A percentile compares a stretch with the other conserved stretches of the same genome.
Evolutionary conservation across 2,888 invertebrate species (phyloP).

Genomic region (Parthenolecanium corni): DNA sequence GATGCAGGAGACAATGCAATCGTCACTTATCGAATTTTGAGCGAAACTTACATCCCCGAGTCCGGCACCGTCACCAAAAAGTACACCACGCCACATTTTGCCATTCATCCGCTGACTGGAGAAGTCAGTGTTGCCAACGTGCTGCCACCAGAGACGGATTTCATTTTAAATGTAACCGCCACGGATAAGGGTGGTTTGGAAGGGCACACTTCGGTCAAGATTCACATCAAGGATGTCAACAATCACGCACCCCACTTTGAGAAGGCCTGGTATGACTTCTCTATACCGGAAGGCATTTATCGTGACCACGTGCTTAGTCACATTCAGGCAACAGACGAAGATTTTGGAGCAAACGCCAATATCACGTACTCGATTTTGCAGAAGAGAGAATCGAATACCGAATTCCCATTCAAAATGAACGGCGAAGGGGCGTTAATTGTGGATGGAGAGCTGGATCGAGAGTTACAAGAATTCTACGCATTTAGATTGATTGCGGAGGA

Average conservation of each 20-base stretch:
- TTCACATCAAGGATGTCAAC: slow-evolving; percentile 68
- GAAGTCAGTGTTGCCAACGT: slow-evolving; percentile 59
- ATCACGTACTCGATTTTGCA: slow-evolving; percentile 52
- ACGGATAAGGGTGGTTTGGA: slow-evolving; percentile 60
- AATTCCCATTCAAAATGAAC: slow-evolving; percentile 59
- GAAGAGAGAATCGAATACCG: slow-evolving; percentile 36
- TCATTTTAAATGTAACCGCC: slow-evolving; percentile 62
- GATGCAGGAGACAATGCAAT: slow-evolving; percentile 59
- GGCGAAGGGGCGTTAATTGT: slow-evolving; percentile 58
- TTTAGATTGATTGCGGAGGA: slow-evolving; percentile 64
- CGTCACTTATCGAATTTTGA: slow-evolving; percentile 56
- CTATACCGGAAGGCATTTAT: slow-evolving; percentile 67
- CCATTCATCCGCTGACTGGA: slow-evolving; percentile 62
- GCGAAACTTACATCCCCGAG: slow-evolving; percentile 54
- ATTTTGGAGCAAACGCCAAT: slow-evolving; percentile 68
- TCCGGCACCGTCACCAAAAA: slow-evolving; percentile 31
- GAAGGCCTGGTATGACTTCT: slow-evolving; percentile 71
- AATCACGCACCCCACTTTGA: slow-evolving; percentile 73
- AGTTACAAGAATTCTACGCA: slow-evolving; percentile 55
- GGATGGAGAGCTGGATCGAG: slow-evolving; percentile 65
- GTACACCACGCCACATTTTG: slow-evolving; percentile 48
- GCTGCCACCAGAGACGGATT: slow-evolving; percentile 61
- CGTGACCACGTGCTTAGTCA: slow-evolving; percentile 58
- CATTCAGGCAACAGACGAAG: slow-evolving; percentile 65
- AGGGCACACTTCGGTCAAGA: slow-evolving; percentile 55